Evolutionary conservation across 1,140 invertebrate species (phyloP).

Genomic region (Tribolium castaneum): DNA sequence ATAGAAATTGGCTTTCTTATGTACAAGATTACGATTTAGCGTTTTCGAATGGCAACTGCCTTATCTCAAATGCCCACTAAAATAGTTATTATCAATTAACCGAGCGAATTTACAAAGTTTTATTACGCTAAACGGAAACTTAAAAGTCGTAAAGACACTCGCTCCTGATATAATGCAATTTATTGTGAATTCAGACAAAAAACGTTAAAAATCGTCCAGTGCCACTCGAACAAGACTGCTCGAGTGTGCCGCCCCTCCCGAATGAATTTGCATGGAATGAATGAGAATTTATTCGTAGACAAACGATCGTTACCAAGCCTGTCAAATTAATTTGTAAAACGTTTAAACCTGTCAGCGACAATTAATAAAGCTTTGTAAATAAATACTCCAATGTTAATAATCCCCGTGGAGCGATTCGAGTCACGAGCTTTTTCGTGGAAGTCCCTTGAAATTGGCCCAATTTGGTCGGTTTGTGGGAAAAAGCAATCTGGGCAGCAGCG

Average conservation of each 20-base stretch:
- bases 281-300: constrained; percentile 18
- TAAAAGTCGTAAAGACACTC: no score
- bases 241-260: neutral
- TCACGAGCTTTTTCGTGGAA: constrained; percentile 20
- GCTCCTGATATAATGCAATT: no score
- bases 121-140: no score
- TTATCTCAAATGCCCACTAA: no score
- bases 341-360: neutral
- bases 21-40: no score
- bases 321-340: constrained; percentile 28
- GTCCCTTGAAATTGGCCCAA: neutral
- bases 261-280: constrained; percentile 12
- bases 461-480: neutral
- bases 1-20: no score
- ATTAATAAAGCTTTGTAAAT: neutral
- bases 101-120: no score
- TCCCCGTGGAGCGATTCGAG: neutral
- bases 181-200: no score
- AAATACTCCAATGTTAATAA: neutral
- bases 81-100: no score
- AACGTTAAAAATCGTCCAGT: neutral
- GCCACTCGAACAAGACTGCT: neutral
- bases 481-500: neutral
- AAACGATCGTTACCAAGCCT: neutral
- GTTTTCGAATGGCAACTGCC: no score